Evolutionary conservation across 1,140 invertebrate species (phyloP), one percentile per base, ranked within the genome.

Genomic region (Drosophila subpulchrella): DNA sequence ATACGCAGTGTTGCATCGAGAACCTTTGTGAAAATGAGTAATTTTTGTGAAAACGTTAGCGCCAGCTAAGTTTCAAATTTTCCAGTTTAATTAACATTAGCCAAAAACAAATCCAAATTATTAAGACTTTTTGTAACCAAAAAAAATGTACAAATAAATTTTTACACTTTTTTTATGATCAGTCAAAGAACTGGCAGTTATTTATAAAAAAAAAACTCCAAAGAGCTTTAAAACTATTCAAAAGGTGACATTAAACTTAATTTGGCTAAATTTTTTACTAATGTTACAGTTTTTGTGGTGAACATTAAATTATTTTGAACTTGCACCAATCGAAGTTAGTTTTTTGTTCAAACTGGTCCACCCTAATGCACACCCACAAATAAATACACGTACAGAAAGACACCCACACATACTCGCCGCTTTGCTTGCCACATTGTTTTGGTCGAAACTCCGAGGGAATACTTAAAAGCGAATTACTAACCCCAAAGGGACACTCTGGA

Each of bases 401-500:
- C 41, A 68, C 47, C 36, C 47, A 58, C 30, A 63, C 38, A 68
- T 51, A 55, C 63, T 55, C 46, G 63, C 55, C 48, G 48, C 41
- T 74, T 77, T 51, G 74, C 55, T 77, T 75, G 60, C 59, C 59
- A 75, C 53, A 56, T 74, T 73, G 54, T 73, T 73, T 73, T 73
- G 56, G 36, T 72, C 68, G 44, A 58, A 72, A 72, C 50, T 70
- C 47, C 34, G 7, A 73, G 27, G 68, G 20, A 61, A 75, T 54
- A 66, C 34, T 30, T 62, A 38, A 50, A 61, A 50, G 48, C 36
- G 47, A 60, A 61, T 39, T 55, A 75, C 74, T 70, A 77, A 72
- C 74, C 75, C 74, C 63, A 55, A 77, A 71, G 58, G 65, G 66
- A 77, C 74, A 89, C 83, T 89, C 84, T 60, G 76, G 79, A 88